A percentile compares a stretch with the other conserved stretches of the same genome.
These are phyloP conservation scores for Hirtodrosophila alboralis DNA, from an alignment of 2,888 invertebrate species.

Conservation along the genomic window DNA sequence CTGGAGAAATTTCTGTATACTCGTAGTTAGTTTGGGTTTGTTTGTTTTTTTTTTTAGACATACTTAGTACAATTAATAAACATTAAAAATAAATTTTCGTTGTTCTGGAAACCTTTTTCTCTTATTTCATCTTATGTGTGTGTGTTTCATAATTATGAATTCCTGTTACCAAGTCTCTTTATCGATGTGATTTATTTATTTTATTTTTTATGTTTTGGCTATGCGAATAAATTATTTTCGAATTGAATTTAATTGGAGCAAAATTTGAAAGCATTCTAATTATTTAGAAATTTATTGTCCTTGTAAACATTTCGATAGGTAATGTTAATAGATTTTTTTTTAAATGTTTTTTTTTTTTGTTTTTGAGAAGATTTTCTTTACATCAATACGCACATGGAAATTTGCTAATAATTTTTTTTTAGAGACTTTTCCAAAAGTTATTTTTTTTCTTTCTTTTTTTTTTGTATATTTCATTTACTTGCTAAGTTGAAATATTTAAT, in stretches of 20 bases:
- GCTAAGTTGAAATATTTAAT: slow-evolving; percentile 43
- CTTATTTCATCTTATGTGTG: slow-evolving; percentile 7
- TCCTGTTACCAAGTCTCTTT: slow-evolving; percentile 7
- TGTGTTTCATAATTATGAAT: slow-evolving; percentile 7
- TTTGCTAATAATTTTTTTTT: slow-evolving; percentile 68
- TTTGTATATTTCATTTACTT: slow-evolving; percentile 20
- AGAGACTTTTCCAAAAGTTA: slow-evolving; percentile 71
- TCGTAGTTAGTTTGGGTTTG: not conserved
- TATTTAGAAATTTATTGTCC: slow-evolving; percentile 78
- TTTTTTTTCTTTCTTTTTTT: slow-evolving; percentile 24
- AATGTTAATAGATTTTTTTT: slow-evolving; percentile 51
- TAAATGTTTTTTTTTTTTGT: slow-evolving; percentile 16
- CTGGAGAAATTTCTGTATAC: slow-evolving; percentile 13
- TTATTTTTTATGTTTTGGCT: slow-evolving; percentile 11
- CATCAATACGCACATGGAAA: slow-evolving; percentile 69
- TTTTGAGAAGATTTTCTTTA: slow-evolving; percentile 34
- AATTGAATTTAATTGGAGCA: slow-evolving; percentile 47
- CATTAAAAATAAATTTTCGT: slow-evolving; percentile 69
- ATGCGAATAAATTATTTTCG: slow-evolving; percentile 35
- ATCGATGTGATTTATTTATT: slow-evolving; percentile 14
- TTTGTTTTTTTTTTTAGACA: too few species aligned
- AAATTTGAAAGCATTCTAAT: slow-evolving; percentile 66
- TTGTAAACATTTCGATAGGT: slow-evolving; percentile 68
- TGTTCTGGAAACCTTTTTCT: slow-evolving; percentile 73
- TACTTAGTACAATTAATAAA: slow-evolving; percentile 41